A percentile compares a stretch with the other conserved stretches of the same genome.
Evolutionary conservation across 2,113 vertebrate species (phyloP).

Genomic region (Brachypteracias leptosomus): DNA sequence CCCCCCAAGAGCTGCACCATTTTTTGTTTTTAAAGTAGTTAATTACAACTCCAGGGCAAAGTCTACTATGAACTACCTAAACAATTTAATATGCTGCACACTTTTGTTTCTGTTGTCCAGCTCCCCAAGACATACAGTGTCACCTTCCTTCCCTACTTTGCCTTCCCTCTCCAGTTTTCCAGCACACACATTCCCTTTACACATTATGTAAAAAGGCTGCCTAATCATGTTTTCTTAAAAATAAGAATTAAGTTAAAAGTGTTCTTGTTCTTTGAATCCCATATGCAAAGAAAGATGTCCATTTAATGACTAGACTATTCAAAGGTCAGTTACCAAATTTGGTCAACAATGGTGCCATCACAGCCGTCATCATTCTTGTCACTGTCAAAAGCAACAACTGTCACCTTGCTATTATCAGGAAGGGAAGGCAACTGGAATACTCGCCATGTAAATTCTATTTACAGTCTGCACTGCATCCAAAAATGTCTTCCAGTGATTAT

Average conservation of each 20-base stretch:
- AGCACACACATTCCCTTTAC: neutral
- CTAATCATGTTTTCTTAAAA: neutral
- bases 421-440: slow-evolving; percentile 78
- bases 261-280: slow-evolving; percentile 31
- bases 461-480: slow-evolving; percentile 65
- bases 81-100: neutral
- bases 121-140: neutral
- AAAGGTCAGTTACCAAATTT: slow-evolving; percentile 92
- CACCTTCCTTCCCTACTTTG: neutral
- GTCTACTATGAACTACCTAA: neutral
- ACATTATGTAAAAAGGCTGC: neutral
- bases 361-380: slow-evolving; percentile 79
- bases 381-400: slow-evolving; percentile 85
- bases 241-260: neutral
- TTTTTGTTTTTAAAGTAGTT: neutral
- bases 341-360: slow-evolving; percentile 84
- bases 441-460: slow-evolving; percentile 75
- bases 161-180: slow-evolving; percentile 9
- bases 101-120: neutral
- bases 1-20: neutral
- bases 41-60: slow-evolving; percentile 34
- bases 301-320: slow-evolving; percentile 70
- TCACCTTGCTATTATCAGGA: slow-evolving; percentile 91
- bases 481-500: slow-evolving; percentile 66
- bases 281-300: slow-evolving; percentile 62